Evolutionary conservation across 1,140 invertebrate genomes (phyloP), one percentile per base, ranked within the genome.

Genomic region (Drosophila funebris): DNA sequence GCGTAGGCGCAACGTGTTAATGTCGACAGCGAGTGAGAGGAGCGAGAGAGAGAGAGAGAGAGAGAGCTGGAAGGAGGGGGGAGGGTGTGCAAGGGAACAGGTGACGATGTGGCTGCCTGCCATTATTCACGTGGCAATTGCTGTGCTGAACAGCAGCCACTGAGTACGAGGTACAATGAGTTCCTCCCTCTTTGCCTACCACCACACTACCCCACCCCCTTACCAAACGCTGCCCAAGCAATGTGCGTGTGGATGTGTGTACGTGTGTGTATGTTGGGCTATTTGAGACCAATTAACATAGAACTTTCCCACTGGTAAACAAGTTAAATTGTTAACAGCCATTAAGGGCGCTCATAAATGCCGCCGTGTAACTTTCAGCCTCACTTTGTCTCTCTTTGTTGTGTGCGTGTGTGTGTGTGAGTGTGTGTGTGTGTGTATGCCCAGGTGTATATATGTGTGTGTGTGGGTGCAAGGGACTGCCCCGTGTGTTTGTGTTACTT

Each of bases 291-390:
- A 88, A 88, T 88, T 88, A 88, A 88, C 83, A 88, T 88, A 88
- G 81, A 88, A 88, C 83, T 88, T 88, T 89, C 83, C 83, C 83
- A 83, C 84, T 82, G 84, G 83, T 83, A 88, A 88, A 88, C 83
- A 88, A 89, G 84, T 88, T 88, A 88, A 88, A 88, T 88, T 89
- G 83, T 88, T 88, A 88, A 88, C 84, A 89, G 69, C 83, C 84
- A 83, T 88, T 79, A 88, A 76, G 83, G 79, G 73, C 72, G 83
- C 84, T 88, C 83, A 88, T 88, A 88, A 89, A 89, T 83, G 83
- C 78, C 75, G 84, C 62, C 82, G 82, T 78, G 66, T 36, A 87
- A 87, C 83, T 87, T 87, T 88, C 50, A 73, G 72, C 37, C 77
- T 54, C 63, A 56, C 72, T 63, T 62, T 60, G 53, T 13, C 58